Percentiles rank a stretch among this genome's conserved stretches.
phyloP scores from a whole-genome alignment of 2,888 invertebrate genomes.

The Autographa gamma region DNA sequence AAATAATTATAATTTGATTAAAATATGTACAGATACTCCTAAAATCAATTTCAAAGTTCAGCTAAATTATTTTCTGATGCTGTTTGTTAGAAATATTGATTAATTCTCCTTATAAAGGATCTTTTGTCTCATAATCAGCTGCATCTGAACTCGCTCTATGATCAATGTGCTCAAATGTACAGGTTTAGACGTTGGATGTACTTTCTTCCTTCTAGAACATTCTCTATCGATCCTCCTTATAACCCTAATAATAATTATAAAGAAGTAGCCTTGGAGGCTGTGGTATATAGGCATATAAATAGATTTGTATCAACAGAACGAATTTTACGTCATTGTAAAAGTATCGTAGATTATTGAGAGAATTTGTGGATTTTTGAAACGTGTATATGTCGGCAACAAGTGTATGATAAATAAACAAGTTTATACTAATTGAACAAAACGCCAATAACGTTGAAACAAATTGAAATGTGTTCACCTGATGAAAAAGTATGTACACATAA shows the following conservation, averaged over 20 bases:
- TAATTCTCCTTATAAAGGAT: background rate
- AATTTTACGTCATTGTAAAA: constrained; percentile 42
- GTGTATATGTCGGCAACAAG: background rate
- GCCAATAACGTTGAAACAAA: no score
- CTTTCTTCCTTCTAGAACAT: constrained; percentile 67
- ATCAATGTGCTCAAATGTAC: constrained; percentile 83
- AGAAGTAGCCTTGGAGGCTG: constrained; percentile 81
- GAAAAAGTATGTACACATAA: background rate
- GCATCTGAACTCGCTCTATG: constrained; percentile 40
- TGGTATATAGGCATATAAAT: constrained; percentile 69
- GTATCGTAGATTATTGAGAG: constrained; percentile 17
- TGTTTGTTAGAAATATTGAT: no score
- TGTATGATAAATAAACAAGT: background rate
- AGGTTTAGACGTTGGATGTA: constrained; percentile 71
- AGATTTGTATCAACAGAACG: constrained; percentile 45
- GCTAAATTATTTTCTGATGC: no score
- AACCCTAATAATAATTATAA: constrained; percentile 70
- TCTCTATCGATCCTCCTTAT: constrained; percentile 68
- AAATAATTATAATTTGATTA: no score
- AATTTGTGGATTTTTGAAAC: constrained; percentile 10
- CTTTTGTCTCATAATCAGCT: constrained; percentile 34
- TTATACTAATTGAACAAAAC: no score
- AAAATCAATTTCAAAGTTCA: no score
- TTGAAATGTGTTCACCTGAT: background rate
- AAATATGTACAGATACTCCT: no score